These are phyloP conservation scores for Cactoblastis cactorum DNA, from an alignment of 2,888 invertebrate genomes.

Conservation along the genomic window DNA sequence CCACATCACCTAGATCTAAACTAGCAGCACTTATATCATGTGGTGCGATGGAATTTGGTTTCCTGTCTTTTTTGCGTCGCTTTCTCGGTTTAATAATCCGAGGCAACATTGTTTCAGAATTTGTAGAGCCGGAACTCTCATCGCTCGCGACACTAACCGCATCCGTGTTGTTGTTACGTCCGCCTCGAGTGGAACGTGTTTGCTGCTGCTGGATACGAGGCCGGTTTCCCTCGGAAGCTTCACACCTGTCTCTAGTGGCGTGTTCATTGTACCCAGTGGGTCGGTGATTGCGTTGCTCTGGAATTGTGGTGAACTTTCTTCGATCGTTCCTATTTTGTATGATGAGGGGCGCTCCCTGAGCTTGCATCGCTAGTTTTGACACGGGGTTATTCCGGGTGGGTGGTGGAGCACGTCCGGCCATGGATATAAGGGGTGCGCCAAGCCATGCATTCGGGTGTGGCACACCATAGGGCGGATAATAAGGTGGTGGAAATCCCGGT, in stretches of 20 bases:
- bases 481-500: conserved; percentile 74
- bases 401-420: conserved; percentile 81
- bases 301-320: conserved; percentile 62
- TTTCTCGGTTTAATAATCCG: conserved; percentile 94
- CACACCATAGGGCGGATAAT: conserved; percentile 73
- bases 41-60: conserved; percentile 80
- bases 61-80: conserved; percentile 92
- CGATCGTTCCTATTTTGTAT: conserved; percentile 82
- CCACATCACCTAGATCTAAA: conserved; percentile 67
- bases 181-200: conserved; percentile 58
- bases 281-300: conserved; percentile 66
- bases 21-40: conserved; percentile 60
- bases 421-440: conserved; percentile 89
- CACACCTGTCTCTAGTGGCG: conserved; percentile 55
- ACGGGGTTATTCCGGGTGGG: conserved; percentile 76
- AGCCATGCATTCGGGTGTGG: conserved; percentile 84
- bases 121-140: conserved; percentile 84
- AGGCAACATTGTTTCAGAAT: conserved; percentile 88
- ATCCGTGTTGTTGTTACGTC: conserved; percentile 80
- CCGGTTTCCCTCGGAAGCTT: conserved; percentile 59
- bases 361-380: conserved; percentile 88
- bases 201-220: conserved; percentile 65
- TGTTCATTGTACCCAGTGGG: conserved; percentile 52
- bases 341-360: conserved; percentile 91
- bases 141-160: conserved; percentile 87